These are phyloP conservation scores for Gadopsis marmoratus DNA, from an alignment of 2,797 vertebrate genomes.

Conservation along the genomic window DNA sequence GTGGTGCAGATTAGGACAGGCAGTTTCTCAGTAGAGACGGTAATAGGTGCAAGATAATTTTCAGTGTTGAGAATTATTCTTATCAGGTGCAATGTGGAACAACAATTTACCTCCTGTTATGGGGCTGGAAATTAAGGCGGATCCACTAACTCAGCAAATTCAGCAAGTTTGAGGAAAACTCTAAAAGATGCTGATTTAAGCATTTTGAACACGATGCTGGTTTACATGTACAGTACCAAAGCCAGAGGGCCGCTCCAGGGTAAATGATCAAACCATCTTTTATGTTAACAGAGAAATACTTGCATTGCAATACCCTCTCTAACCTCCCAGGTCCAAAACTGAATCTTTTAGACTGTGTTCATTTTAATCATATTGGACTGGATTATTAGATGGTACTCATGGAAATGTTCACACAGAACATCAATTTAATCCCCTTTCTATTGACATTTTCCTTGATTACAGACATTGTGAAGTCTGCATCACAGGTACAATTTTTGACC, in stretches of 20 bases:
- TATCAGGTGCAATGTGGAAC: conserved; percentile 60
- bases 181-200: conserved; percentile 70
- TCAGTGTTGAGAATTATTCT: conserved; percentile 45
- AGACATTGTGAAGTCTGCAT: not conserved
- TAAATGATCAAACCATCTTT: conserved; percentile 70
- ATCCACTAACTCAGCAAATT: conserved; percentile 69
- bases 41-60: conserved; percentile 42
- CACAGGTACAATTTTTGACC: not conserved
- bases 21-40: conserved; percentile 27
- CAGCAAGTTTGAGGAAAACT: conserved; percentile 67
- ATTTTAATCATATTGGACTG: conserved; percentile 8
- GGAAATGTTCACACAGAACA: not conserved
- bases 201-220: conserved; percentile 58
- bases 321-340: conserved; percentile 8
- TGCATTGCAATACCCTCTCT: conserved; percentile 37
- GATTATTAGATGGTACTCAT: not conserved
- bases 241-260: conserved; percentile 66
- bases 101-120: conserved; percentile 68
- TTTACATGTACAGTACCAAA: conserved; percentile 60
- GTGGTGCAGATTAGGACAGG: conserved; percentile 38
- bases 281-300: conserved; percentile 55
- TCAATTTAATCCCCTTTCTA: not conserved
- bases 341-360: conserved; percentile 19
- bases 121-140: conserved; percentile 62
- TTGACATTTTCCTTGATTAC: not conserved